Evolutionary conservation across 2,113 vertebrate species (phyloP).

Genomic region (human (Homo sapiens)): DNA sequence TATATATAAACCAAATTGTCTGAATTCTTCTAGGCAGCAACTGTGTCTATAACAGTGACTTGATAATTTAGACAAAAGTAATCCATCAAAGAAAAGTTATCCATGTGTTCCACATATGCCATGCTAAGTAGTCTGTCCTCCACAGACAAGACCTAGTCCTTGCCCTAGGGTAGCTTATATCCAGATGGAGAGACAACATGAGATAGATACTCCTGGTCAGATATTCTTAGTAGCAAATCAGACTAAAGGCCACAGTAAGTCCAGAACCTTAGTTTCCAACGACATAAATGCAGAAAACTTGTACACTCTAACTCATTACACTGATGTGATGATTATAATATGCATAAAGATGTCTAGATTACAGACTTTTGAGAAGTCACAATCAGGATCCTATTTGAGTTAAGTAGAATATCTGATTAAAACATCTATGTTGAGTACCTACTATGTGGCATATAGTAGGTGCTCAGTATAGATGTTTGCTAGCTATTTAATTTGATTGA

Average conservation of each 20-base stretch:
- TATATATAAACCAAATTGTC: background rate
- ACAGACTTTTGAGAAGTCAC: background rate
- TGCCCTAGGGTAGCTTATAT: background rate
- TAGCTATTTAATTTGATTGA: background rate
- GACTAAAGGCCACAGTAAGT: background rate
- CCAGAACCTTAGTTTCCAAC: no score
- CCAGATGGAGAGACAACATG: background rate
- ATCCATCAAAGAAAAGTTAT: background rate
- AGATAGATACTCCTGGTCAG: background rate
- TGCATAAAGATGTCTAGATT: no score
- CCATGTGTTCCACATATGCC: background rate
- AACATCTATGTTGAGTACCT: background rate
- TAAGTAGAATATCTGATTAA: background rate
- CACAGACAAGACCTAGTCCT: background rate
- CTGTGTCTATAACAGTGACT: background rate
- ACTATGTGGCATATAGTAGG: background rate
- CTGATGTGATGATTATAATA: no score
- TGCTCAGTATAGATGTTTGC: no score
- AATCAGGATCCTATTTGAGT: background rate
- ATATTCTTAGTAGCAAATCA: background rate
- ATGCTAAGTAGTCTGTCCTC: background rate
- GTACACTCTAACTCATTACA: no score
- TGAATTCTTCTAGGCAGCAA: background rate
- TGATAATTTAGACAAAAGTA: background rate
- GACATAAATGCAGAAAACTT: no score